phyloP scores from a whole-genome alignment of 2,888 invertebrate genomes.

The Netelia inedita region DNA sequence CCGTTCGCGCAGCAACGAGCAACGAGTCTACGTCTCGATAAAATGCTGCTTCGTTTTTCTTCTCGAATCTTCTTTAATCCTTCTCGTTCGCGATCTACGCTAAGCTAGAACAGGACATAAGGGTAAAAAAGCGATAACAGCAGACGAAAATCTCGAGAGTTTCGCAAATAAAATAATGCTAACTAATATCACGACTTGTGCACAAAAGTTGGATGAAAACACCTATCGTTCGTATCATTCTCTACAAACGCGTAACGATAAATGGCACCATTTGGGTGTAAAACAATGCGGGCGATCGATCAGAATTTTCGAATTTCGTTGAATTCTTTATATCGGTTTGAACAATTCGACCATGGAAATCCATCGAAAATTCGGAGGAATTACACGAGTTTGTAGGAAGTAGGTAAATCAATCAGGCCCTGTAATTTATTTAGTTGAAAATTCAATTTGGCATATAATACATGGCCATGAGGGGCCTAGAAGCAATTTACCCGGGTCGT shows the following conservation, averaged over 20 bases:
- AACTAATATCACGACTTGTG: constrained; percentile 13
- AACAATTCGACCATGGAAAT: neutral
- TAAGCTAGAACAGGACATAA: neutral
- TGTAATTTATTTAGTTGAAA: constrained; percentile 22
- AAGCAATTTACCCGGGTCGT: constrained; percentile 33
- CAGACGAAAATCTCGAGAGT: constrained; percentile 6
- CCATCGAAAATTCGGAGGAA: neutral
- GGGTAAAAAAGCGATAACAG: neutral
- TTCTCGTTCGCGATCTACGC: constrained; percentile 18
- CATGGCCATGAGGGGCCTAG: neutral
- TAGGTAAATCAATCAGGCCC: neutral
- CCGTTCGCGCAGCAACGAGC: constrained; percentile 9
- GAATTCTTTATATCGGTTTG: neutral
- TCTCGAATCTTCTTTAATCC: constrained; percentile 27
- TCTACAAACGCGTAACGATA: neutral
- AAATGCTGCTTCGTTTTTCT: constrained; percentile 42
- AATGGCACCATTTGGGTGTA: neutral
- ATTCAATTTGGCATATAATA: constrained; percentile 15
- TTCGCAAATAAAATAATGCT: constrained; percentile 38
- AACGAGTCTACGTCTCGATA: constrained; percentile 21
- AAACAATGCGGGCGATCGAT: constrained; percentile 8
- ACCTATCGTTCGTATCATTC: constrained; percentile 4
- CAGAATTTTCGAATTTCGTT: neutral
- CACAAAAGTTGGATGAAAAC: constrained; percentile 22
- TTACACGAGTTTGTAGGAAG: neutral